A percentile compares a stretch with the other conserved stretches of the same genome.
Evolutionary conservation across 2,113 vertebrate species (phyloP).

Genomic region (Sterna hirundo): DNA sequence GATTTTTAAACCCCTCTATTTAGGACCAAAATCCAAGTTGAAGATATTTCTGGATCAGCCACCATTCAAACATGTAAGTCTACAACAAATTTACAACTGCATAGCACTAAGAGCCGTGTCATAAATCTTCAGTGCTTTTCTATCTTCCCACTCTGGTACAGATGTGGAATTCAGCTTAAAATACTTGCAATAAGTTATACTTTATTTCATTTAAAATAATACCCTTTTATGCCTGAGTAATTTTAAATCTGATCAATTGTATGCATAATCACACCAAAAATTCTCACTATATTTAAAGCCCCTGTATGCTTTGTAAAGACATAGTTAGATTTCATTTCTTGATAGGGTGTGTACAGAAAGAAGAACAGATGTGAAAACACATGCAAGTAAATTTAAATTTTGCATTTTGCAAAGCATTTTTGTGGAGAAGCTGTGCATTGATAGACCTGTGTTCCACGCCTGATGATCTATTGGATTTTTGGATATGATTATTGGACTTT

Average conservation of each 20-base stretch:
- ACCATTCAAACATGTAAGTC: not conserved
- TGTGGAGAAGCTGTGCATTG: not conserved
- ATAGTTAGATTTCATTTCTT: not conserved
- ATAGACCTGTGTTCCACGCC: not conserved
- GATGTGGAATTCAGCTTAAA: conserved; percentile 46
- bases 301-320: not conserved
- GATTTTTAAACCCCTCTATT: not conserved
- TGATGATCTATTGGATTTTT: not conserved
- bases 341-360: not conserved
- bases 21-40: conserved; percentile 9
- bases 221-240: conserved; percentile 25
- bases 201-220: conserved; percentile 29
- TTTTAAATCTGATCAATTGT: conserved; percentile 26
- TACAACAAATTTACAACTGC: not conserved
- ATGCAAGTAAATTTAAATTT: not conserved
- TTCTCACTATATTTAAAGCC: not conserved
- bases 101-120: not conserved
- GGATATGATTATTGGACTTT: not conserved
- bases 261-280: not conserved
- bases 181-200: conserved; percentile 29
- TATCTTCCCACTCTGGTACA: not conserved
- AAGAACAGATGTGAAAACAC: not conserved
- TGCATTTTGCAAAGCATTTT: not conserved
- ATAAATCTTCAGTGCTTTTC: conserved; percentile 16
- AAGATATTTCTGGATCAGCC: not conserved